These are phyloP conservation scores for Bombus terrestris DNA, from an alignment of 1,140 invertebrate species.

Conservation along the genomic window DNA sequence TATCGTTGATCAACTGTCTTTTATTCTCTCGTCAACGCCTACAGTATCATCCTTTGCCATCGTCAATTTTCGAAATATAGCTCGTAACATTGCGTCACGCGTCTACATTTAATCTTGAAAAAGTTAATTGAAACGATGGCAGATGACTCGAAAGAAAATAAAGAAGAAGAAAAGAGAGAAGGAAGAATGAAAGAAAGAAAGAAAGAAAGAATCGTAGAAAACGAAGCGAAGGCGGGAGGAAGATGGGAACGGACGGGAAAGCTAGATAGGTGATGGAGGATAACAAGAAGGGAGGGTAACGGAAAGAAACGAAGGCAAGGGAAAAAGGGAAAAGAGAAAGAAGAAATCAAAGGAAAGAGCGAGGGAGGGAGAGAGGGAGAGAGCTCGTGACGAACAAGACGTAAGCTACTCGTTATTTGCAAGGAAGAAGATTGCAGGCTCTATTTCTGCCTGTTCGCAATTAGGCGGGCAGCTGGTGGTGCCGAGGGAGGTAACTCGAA, in stretches of 20 bases:
- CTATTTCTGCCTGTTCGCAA: conserved; percentile 75
- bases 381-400: background rate
- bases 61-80: background rate
- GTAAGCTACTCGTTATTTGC: conserved; percentile 72
- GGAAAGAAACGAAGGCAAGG: no score
- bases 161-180: background rate
- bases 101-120: background rate
- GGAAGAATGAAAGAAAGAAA: background rate
- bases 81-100: background rate
- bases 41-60: background rate
- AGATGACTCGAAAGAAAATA: background rate
- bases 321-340: no score
- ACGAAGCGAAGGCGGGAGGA: no score
- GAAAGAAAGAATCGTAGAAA: no score
- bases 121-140: background rate
- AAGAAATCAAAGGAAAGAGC: no score
- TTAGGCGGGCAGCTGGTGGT: conserved; percentile 64
- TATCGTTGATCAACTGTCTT: conserved; percentile 36
- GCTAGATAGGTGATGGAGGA: background rate
- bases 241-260: background rate
- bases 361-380: background rate
- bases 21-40: conserved; percentile 16
- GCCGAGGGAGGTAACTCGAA: conserved; percentile 32
- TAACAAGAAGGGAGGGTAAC: no score
- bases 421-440: conserved; percentile 76